Evolutionary conservation across 2,888 invertebrate genomes (phyloP).

Genomic region (Dimorphilus gyrociliatus): DNA sequence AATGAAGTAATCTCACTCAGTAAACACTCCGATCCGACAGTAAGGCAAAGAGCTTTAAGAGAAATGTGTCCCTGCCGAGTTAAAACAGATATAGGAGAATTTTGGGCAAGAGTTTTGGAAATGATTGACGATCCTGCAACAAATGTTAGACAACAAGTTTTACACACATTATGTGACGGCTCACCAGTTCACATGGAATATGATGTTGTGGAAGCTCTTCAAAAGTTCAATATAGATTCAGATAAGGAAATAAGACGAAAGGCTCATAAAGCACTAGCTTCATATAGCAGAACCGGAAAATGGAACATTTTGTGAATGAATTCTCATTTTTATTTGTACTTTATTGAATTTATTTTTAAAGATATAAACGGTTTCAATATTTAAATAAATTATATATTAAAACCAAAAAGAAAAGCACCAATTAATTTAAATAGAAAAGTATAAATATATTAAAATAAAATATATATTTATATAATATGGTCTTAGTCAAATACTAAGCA

Average conservation of each 20-base stretch:
- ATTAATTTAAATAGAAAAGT: too few species aligned
- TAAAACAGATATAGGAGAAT: conserved; percentile 24
- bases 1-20: conserved; percentile 26
- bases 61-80: conserved; percentile 36
- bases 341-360: too few species aligned
- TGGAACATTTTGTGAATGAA: conserved; percentile 29
- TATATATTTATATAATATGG: too few species aligned
- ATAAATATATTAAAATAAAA: too few species aligned
- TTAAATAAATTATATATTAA: too few species aligned
- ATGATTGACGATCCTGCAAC: conserved; percentile 23
- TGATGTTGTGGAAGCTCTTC: conserved; percentile 23
- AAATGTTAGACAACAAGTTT: conserved; percentile 26
- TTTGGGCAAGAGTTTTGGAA: conserved; percentile 28
- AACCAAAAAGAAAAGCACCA: too few species aligned
- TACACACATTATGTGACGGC: conserved; percentile 33
- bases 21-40: conserved; percentile 21
- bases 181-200: conserved; percentile 28
- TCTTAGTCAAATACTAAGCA: too few species aligned
- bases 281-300: conserved; percentile 27
- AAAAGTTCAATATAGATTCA: conserved; percentile 25
- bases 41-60: conserved; percentile 24
- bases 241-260: conserved; percentile 23
- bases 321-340: too few species aligned
- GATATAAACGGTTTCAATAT: too few species aligned
- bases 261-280: conserved; percentile 25